A percentile compares a stretch with the other conserved stretches of the same genome.
Conservation (phyloP, 2,797 vertebrate genomes). For the Meriones psammophilus region DNA sequence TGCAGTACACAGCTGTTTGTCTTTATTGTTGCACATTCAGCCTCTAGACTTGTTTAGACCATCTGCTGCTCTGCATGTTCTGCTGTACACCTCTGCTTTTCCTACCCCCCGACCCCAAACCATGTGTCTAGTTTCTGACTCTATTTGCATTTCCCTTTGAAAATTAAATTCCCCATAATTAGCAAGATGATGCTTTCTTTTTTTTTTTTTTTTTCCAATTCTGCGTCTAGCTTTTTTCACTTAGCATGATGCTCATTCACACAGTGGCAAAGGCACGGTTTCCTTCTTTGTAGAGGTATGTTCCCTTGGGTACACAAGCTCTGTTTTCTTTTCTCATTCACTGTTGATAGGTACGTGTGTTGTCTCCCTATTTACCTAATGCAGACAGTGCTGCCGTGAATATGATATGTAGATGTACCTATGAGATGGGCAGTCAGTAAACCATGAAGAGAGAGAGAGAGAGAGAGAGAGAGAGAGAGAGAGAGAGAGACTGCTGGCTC, state of each 20-base stretch:
- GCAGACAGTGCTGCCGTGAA: background rate
- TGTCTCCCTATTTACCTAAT: background rate
- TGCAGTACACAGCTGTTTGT: background rate
- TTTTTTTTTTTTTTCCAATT: constrained; percentile 6
- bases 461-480: no score
- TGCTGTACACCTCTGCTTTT: no score
- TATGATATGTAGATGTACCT: background rate
- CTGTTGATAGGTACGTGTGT: background rate
- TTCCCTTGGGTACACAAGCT: no score
- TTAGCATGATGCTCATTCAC: background rate
- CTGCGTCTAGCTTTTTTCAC: background rate
- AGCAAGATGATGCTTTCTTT: background rate
- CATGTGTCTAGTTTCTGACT: background rate
- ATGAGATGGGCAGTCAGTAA: background rate
- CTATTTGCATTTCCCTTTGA: background rate
- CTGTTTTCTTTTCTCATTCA: background rate
- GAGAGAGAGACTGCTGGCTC: background rate
- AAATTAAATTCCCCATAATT: background rate
- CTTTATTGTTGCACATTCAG: background rate
- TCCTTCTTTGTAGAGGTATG: background rate
- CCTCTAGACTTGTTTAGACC: background rate
- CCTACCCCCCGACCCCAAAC: background rate
- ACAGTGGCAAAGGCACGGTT: background rate
- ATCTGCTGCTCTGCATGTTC: background rate
- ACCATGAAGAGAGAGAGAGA: no score